Evolutionary conservation across 2,113 vertebrate genomes (phyloP), one percentile per base, ranked within the genome.

Genomic region (Hydrolagus affinis): DNA sequence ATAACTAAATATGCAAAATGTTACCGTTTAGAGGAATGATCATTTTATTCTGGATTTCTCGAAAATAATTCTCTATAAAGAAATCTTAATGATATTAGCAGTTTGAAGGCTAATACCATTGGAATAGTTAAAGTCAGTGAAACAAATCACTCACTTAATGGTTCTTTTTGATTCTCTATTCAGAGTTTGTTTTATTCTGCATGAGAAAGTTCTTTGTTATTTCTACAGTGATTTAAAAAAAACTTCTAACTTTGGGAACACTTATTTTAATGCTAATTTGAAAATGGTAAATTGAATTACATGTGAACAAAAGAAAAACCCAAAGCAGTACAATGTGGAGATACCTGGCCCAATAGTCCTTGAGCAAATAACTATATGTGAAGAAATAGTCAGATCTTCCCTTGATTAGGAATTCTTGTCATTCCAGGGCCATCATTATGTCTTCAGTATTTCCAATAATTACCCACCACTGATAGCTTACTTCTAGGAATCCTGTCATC

Each of bases 381-480:
- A 56, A 77, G 59, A 74, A 77, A 77, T 1, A 11, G 21, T 57
- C 0, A 59, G 6, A 25, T 4, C 32, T 77, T 77, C 74, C 12
- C 19, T 77, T 59, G 74, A 23, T 56, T 77, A 56, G 21, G 56
- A 77, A 77, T 77, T 77, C 72, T 11, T 77, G 21, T n/a, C 74
- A 77, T 77, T 77, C 74, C 74, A 21, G 4, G 57, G 74, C 44
- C 57, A 57, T 25, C 56, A 77, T 77, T 23, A 59, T 77, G 56
- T 77, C 56, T 59, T 77, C 59, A 56, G 30, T 57, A 57, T 57
- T 77, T 77, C 21, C 44, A n/a, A 59, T 77, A 77, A 77, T 77
- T 77, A 19, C 59, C 44, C 44, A 57, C 74, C 11, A 57, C 56
- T 77, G 56, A 59, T 57, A 77, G 74, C 57, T 77, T 77, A 77